phyloP scores from a whole-genome alignment of 2,113 vertebrate genomes.

The Odobenus rosmarus region DNA sequence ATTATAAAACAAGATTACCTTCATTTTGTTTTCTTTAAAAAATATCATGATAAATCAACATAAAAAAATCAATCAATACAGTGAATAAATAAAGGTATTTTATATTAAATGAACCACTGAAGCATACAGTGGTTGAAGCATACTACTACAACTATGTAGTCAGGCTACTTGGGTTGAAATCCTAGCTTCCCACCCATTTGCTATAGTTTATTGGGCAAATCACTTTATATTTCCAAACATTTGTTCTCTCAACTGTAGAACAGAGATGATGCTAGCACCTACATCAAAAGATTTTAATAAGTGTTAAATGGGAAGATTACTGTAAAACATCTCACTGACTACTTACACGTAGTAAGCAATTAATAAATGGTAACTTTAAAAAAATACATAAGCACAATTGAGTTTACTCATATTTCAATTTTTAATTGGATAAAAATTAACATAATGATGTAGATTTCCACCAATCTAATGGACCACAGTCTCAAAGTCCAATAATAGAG shows the following conservation, averaged over 20 bases:
- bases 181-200: background rate
- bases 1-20: background rate
- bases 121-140: background rate
- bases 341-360: background rate
- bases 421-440: background rate
- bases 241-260: background rate
- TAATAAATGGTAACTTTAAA: background rate
- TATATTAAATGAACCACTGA: background rate
- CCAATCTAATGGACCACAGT: background rate
- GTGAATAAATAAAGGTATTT: background rate
- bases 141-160: background rate
- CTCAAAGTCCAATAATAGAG: background rate
- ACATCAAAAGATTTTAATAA: background rate
- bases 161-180: background rate
- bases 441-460: background rate
- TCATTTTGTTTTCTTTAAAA: background rate
- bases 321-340: background rate
- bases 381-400: background rate
- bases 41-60: background rate
- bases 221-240: background rate
- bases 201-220: background rate
- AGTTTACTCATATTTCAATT: background rate
- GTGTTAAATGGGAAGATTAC: background rate
- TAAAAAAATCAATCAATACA: background rate
- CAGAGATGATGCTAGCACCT: background rate